Percentiles rank a stretch among this genome's conserved stretches.
phyloP scores from a whole-genome alignment of 1,140 invertebrate species.

The Drosophila asahinai region DNA sequence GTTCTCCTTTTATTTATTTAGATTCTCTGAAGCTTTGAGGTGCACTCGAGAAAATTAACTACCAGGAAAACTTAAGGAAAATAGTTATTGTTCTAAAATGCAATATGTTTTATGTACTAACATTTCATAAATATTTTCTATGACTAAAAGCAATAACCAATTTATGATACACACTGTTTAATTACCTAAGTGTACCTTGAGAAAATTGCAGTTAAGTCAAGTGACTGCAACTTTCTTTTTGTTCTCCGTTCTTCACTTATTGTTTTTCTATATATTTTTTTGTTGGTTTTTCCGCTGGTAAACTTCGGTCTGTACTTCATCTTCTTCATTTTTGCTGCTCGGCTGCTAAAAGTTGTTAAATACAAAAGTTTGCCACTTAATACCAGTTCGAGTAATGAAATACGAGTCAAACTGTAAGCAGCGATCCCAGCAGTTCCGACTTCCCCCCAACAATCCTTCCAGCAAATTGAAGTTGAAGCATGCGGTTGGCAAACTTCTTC shows the following conservation, averaged over 20 bases:
- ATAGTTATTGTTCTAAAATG: no score
- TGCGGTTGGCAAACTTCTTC: constrained; percentile 75
- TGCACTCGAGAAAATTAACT: not conserved
- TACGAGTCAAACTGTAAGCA: constrained; percentile 67
- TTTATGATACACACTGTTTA: not conserved
- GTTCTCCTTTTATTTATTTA: constrained; percentile 47
- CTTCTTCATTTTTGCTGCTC: constrained; percentile 71
- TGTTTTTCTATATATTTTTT: constrained; percentile 18
- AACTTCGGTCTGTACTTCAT: constrained; percentile 62
- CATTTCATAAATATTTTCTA: not conserved
- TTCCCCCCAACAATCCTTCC: constrained; percentile 21
- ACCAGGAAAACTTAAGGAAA: no score
- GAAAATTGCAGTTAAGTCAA: constrained; percentile 75
- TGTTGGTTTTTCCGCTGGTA: constrained; percentile 41
- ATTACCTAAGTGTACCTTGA: constrained; percentile 18
- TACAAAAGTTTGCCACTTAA: constrained; percentile 83
- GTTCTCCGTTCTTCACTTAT: constrained; percentile 31
- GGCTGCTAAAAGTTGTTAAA: constrained; percentile 81
- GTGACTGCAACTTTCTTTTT: constrained; percentile 69
- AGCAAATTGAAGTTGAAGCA: constrained; percentile 82
- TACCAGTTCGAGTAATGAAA: constrained; percentile 83
- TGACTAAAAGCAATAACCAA: not conserved
- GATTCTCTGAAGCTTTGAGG: not conserved
- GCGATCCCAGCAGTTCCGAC: constrained; percentile 6
- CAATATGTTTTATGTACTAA: no score